phyloP scores from a whole-genome alignment of 2,113 vertebrate genomes.

The Phyllopteryx taeniolatus region DNA sequence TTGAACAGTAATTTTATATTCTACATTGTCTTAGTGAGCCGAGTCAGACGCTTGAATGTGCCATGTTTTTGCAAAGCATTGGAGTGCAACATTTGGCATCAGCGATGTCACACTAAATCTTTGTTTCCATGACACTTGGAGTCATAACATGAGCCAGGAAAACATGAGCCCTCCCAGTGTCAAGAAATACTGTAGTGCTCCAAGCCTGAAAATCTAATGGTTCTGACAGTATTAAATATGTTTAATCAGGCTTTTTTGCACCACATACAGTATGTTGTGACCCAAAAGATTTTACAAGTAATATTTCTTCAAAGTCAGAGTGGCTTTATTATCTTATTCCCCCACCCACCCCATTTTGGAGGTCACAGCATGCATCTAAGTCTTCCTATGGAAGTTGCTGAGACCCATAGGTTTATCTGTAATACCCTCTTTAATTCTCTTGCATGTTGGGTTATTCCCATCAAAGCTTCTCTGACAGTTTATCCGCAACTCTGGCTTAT shows the following conservation, averaged over 20 bases:
- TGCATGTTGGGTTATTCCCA: slow-evolving; percentile 58
- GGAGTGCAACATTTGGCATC: slow-evolving; percentile 53
- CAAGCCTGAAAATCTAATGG: slow-evolving; percentile 1
- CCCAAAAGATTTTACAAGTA: slow-evolving; percentile 6
- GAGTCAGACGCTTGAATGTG: slow-evolving; percentile 38
- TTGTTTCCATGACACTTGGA: slow-evolving; percentile 55
- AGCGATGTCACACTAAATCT: slow-evolving; percentile 64
- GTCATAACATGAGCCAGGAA: slow-evolving; percentile 58
- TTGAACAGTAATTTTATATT: slow-evolving; percentile 11
- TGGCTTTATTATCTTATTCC: slow-evolving; percentile 13
- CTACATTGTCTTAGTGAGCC: slow-evolving; percentile 19
- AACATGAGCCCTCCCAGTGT: slow-evolving; percentile 41
- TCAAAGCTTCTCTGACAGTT: slow-evolving; percentile 51
- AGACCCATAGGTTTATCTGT: slow-evolving; percentile 60
- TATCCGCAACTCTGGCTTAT: slow-evolving; percentile 33
- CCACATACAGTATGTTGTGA: slow-evolving; percentile 1
- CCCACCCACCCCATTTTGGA: slow-evolving; percentile 4
- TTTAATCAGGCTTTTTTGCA: slow-evolving; percentile 3
- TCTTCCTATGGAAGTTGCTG: slow-evolving; percentile 28
- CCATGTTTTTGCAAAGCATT: slow-evolving; percentile 54
- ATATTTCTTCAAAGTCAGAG: slow-evolving; percentile 10
- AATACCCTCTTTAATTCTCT: slow-evolving; percentile 57
- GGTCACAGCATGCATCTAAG: slow-evolving; percentile 39
- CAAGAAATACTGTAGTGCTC: slow-evolving; percentile 20
- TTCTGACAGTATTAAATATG: slow-evolving; percentile 22